These are phyloP conservation scores for Spicauda simplicius DNA, from an alignment of 2,888 invertebrate genomes.

Conservation along the genomic window DNA sequence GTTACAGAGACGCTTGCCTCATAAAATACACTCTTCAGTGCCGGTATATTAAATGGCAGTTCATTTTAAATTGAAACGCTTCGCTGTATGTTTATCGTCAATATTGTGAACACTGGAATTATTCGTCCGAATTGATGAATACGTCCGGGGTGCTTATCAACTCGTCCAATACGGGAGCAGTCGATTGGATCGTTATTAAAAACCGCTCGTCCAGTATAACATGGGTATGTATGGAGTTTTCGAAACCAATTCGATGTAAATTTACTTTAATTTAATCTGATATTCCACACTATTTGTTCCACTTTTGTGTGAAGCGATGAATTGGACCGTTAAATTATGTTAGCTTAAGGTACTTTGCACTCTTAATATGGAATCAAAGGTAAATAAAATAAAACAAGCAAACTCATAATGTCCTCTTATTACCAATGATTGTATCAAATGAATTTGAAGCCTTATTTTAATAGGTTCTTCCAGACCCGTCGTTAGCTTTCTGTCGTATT, in stretches of 20 bases:
- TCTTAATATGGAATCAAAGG: no score
- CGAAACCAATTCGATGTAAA: not conserved
- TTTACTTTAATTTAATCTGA: not conserved
- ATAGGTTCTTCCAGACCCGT: no score
- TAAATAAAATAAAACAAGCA: no score
- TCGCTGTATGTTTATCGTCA: not conserved
- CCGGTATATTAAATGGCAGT: not conserved
- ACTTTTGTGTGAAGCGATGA: no score
- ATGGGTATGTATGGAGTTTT: constrained; percentile 11
- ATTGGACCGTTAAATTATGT: no score
- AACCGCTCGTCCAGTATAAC: constrained; percentile 11
- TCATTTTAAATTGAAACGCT: not conserved
- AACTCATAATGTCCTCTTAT: no score
- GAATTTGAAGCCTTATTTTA: no score
- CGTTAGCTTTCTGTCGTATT: no score
- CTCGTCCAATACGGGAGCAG: constrained; percentile 11
- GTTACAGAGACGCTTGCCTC: no score
- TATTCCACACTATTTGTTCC: not conserved
- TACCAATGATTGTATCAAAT: no score
- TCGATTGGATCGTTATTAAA: constrained; percentile 20
- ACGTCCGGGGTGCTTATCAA: not conserved
- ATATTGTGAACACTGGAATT: not conserved
- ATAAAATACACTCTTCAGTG: no score
- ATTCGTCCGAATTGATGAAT: not conserved
- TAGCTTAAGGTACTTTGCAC: no score